Evolutionary conservation across 2,113 vertebrate species (phyloP), one percentile per base, ranked within the genome.

Genomic region (Ahaetulla prasina): DNA sequence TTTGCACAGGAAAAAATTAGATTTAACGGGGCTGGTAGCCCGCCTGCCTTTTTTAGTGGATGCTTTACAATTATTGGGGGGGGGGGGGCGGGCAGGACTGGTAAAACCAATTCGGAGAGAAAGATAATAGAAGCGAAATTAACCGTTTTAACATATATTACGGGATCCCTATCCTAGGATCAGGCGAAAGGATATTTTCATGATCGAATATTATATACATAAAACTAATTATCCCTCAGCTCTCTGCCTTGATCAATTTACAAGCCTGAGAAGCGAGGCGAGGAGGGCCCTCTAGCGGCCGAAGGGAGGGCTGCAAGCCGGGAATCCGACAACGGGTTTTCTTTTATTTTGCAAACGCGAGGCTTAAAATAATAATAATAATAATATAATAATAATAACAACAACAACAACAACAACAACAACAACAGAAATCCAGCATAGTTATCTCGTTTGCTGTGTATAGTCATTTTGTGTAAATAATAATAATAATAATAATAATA

Each of bases 1-100:
- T 99, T 99, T 99, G 99, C 98, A 99, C 99, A 98, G 99, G 97
- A 99, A 99, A 92, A 99, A 99, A 99, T 99, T 99, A 99, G 99
- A 99, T 99, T 99, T 98, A 98, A 98, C 99, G 96, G 98, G 99
- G 98, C 99, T 99, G 99, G 98, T 98, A 99, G 22, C 25, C 99
- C 98, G 99, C 98, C 98, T 99, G 98, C 99, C 99, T 98, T 99
- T 99, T 99, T 98, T 98, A 98, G 99, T 98, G 98, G 99, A 98
- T 98, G 98, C 98, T 98, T 98, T 16, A 98, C 98, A 97, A 98
- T 98, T 98, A 98, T 99, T 99, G 97, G 94, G 93, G 96, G 9
- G 1, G 4, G 53, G 53, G 1, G 53, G 4, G 9, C 96, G 94
- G 94, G 45, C 91, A 96, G 96, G 95, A 95, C 92, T 94, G 95